phyloP scores from a whole-genome alignment of 2,888 invertebrate genomes.

The Platycheirus albimanus region DNA sequence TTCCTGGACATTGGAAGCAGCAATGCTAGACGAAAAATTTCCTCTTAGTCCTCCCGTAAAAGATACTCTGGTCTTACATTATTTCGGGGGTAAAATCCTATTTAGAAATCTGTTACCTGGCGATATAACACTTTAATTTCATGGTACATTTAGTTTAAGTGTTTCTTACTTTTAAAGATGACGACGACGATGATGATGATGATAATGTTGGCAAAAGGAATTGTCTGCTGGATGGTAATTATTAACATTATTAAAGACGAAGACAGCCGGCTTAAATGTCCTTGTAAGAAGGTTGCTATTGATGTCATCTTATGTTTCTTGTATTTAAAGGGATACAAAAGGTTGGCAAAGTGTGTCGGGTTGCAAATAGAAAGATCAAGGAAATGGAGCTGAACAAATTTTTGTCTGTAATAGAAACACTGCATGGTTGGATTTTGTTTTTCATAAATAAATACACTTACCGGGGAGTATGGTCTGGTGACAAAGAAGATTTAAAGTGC shows the following conservation, averaged over 20 bases:
- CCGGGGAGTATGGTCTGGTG: no score
- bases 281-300: slow-evolving; percentile 34
- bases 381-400: no score
- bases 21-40: slow-evolving; percentile 37
- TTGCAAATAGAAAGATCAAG: no score
- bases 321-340: background rate
- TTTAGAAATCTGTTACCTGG: slow-evolving; percentile 71
- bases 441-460: no score
- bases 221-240: slow-evolving; percentile 59
- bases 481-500: no score
- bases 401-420: no score
- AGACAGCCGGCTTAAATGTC: slow-evolving; percentile 40
- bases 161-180: slow-evolving; percentile 27
- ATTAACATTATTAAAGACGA: slow-evolving; percentile 53
- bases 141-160: slow-evolving; percentile 78
- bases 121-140: slow-evolving; percentile 78
- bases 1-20: slow-evolving; percentile 53
- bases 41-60: background rate
- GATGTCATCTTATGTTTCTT: slow-evolving; percentile 19
- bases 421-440: no score
- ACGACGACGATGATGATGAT: slow-evolving; percentile 3
- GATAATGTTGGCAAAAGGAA: slow-evolving; percentile 37
- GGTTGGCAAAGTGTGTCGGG: background rate
- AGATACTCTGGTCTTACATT: background rate
- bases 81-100: slow-evolving; percentile 7